A percentile compares a stretch with the other conserved stretches of the same genome.
Conservation (phyloP, 2,797 vertebrate species). For the Rhincodon typus region DNA sequence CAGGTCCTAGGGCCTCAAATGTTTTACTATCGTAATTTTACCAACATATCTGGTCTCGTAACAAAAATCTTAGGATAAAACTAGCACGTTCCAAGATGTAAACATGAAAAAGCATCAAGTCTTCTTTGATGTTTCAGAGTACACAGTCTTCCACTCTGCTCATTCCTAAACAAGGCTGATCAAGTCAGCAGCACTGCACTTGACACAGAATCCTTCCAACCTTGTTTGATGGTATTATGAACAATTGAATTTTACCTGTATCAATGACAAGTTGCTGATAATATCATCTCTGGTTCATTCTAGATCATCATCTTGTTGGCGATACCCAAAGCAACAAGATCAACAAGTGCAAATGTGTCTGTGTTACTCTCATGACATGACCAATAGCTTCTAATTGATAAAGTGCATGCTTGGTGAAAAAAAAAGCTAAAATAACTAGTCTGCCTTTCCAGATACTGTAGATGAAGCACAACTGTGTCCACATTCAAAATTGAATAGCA, state of each 20-base stretch:
- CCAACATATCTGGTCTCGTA: not conserved
- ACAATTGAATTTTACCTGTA: no score
- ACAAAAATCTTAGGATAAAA: not conserved
- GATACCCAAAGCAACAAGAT: not conserved
- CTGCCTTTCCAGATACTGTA: no score
- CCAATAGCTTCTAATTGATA: not conserved
- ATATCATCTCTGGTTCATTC: not conserved
- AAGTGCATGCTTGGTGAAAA: not conserved
- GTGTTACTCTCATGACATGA: not conserved
- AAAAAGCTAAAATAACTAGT: not conserved
- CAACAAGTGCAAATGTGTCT: not conserved
- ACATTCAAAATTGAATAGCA: no score
- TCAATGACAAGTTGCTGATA: not conserved
- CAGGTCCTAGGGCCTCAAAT: not conserved
- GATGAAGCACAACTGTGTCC: no score
- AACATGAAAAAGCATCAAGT: not conserved
- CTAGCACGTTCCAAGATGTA: not conserved
- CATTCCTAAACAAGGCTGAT: not conserved
- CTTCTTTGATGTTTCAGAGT: not conserved
- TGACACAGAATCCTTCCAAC: not conserved
- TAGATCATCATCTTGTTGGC: not conserved
- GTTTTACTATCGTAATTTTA: not conserved
- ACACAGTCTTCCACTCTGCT: not conserved
- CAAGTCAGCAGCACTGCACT: not conserved
- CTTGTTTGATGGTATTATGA: not conserved